These are phyloP conservation scores for Podotricha telesiphe DNA, from an alignment of 2,888 invertebrate species.

Conservation along the genomic window DNA sequence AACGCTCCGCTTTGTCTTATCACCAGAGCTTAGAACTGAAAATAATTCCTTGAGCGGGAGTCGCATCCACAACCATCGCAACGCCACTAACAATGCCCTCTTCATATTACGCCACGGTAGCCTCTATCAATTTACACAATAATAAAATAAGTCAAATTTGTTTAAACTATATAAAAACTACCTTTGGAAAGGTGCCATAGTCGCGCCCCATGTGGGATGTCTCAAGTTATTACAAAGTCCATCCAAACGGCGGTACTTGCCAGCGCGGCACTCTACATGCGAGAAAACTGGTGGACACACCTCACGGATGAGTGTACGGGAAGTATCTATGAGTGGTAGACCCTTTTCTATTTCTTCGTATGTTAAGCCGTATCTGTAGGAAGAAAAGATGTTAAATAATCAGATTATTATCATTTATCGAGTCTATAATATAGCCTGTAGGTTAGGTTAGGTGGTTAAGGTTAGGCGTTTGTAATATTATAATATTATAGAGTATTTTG, in stretches of 20 bases:
- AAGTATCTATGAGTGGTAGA: conserved; percentile 93
- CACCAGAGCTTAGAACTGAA: too few relatives aligned
- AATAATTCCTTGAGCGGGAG: too few relatives aligned
- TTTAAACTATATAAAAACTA: conserved; percentile 45
- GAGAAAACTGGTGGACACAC: conserved; percentile 94
- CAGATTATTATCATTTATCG: background rate
- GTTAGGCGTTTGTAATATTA: too few relatives aligned
- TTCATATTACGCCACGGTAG: too few relatives aligned
- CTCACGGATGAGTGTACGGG: conserved; percentile 92
- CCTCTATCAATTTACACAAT: too few relatives aligned
- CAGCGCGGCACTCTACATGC: conserved; percentile 93
- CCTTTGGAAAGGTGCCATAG: conserved; percentile 93
- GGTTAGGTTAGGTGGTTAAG: too few relatives aligned
- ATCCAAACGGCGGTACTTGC: conserved; percentile 93
- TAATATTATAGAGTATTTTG: too few relatives aligned
- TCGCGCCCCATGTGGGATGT: conserved; percentile 95
- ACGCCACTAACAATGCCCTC: too few relatives aligned
- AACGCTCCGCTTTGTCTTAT: too few relatives aligned
- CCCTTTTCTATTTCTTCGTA: conserved; percentile 95
- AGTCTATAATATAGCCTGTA: background rate
- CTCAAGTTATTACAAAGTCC: conserved; percentile 95
- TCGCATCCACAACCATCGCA: too few relatives aligned
- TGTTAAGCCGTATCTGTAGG: conserved; percentile 89
- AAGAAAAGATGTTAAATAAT: background rate
- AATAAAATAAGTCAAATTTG: background rate